These are phyloP conservation scores for Trissoscelio sp. DNA, from an alignment of 2,888 invertebrate species.

Conservation along the genomic window DNA sequence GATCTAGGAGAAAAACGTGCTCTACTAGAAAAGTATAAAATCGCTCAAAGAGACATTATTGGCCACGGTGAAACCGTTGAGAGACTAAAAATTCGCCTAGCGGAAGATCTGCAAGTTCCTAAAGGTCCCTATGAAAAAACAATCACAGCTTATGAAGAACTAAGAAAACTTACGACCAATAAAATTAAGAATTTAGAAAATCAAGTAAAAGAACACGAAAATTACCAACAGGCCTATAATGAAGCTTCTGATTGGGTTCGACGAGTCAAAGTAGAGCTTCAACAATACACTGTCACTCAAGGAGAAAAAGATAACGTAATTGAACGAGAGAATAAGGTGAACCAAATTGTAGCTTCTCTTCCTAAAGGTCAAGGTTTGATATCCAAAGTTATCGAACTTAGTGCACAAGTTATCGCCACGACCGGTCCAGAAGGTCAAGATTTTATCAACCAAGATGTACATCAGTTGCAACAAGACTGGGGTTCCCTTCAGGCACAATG, in stretches of 20 bases:
- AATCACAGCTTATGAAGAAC: conserved; percentile 88
- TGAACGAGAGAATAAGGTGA: conserved; percentile 90
- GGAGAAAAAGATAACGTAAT: conserved; percentile 92
- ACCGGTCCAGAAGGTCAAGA: conserved; percentile 94
- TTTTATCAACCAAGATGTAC: conserved; percentile 91
- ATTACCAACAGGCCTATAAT: conserved; percentile 92
- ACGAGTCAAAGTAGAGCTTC: conserved; percentile 91
- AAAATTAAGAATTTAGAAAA: conserved; percentile 90
- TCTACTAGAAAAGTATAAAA: conserved; percentile 93
- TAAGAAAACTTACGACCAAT: conserved; percentile 87
- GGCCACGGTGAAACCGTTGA: conserved; percentile 91
- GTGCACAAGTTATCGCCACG: conserved; percentile 89
- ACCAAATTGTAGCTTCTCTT: conserved; percentile 88
- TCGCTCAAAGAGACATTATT: conserved; percentile 91
- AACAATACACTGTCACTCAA: conserved; percentile 93
- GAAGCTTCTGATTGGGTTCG: conserved; percentile 94
- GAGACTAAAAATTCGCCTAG: conserved; percentile 89
- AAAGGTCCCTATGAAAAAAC: conserved; percentile 89
- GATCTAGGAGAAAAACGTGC: conserved; percentile 96
- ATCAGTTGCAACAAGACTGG: conserved; percentile 92
- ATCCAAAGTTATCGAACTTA: conserved; percentile 89
- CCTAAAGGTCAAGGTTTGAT: conserved; percentile 90
- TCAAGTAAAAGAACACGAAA: conserved; percentile 94
- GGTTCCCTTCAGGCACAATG: conserved; percentile 90
- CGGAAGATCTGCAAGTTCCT: conserved; percentile 88